phyloP scores from a whole-genome alignment of 2,888 invertebrate genomes.

The Dioctria rufipes region DNA sequence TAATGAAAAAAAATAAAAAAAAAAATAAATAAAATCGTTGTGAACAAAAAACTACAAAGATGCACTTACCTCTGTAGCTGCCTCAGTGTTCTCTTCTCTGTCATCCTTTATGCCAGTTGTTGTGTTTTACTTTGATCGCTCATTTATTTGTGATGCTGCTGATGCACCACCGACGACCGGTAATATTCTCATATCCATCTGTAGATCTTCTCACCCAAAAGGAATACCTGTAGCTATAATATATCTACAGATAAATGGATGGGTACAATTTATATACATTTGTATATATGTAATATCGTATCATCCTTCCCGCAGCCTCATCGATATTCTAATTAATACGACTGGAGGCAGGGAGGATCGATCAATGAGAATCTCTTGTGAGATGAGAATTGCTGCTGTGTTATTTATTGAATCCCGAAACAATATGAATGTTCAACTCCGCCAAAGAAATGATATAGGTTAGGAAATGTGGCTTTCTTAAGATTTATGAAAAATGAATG shows the following conservation, averaged over 20 bases:
- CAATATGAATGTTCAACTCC: not conserved
- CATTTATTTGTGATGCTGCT: slow-evolving; percentile 25
- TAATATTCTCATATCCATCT: slow-evolving; percentile 50
- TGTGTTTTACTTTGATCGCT: slow-evolving; percentile 51
- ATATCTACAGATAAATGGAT: no score
- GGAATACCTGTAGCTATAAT: not conserved
- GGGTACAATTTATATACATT: no score
- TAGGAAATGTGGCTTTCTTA: not conserved
- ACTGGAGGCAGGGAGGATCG: slow-evolving; percentile 31
- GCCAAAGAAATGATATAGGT: not conserved
- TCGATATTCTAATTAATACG: slow-evolving; percentile 53
- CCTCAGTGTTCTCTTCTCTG: not conserved
- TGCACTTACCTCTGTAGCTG: slow-evolving; percentile 26
- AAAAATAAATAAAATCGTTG: slow-evolving; percentile 42
- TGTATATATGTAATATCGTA: not conserved
- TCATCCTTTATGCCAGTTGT: slow-evolving; percentile 39
- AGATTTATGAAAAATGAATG: slow-evolving; percentile 30
- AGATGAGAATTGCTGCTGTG: not conserved
- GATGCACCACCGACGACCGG: not conserved
- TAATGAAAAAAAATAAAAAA: slow-evolving; percentile 49
- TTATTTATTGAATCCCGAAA: slow-evolving; percentile 20
- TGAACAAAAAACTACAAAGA: slow-evolving; percentile 43
- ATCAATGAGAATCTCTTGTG: slow-evolving; percentile 38
- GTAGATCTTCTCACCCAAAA: slow-evolving; percentile 24
- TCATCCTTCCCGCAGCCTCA: not conserved